Conservation (phyloP, 2,888 invertebrate species). For the Andrena chrysosceles region DNA sequence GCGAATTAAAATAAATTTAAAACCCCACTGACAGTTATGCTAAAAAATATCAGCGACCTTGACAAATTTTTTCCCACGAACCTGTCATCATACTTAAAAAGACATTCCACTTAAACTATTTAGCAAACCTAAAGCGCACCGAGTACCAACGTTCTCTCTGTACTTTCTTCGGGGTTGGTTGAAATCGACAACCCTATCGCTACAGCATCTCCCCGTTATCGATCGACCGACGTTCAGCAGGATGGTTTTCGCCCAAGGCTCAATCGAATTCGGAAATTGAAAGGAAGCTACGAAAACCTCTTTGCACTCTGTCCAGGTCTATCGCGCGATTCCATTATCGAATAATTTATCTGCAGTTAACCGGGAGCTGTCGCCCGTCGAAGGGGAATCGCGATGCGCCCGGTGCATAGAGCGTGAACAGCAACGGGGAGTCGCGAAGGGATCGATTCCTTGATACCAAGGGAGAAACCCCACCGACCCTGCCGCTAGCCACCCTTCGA, state of each 20-base stretch:
- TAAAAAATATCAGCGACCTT: not conserved
- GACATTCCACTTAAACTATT: too few species aligned
- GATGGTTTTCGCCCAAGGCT: not conserved
- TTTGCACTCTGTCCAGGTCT: not conserved
- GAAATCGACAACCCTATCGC: not conserved
- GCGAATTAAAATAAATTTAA: not conserved
- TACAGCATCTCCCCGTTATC: not conserved
- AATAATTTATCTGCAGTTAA: slow-evolving; percentile 58
- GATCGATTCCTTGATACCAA: slow-evolving; percentile 67
- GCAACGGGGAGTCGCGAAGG: slow-evolving; percentile 49
- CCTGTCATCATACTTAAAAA: too few species aligned
- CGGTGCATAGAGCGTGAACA: slow-evolving; percentile 54
- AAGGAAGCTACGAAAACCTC: slow-evolving; percentile 17
- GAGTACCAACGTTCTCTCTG: too few species aligned
- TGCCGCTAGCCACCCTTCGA: slow-evolving; percentile 14
- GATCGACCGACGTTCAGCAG: not conserved
- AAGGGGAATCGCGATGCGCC: slow-evolving; percentile 48
- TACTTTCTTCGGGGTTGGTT: not conserved
- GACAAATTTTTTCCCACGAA: not conserved
- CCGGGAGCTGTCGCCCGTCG: slow-evolving; percentile 44
- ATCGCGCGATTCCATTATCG: slow-evolving; percentile 43
- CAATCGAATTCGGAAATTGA: slow-evolving; percentile 22
- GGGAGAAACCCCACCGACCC: slow-evolving; percentile 44
- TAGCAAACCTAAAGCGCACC: too few species aligned
- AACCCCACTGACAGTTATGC: not conserved